Conservation (phyloP, 2,113 vertebrate species). For the Gavia stellata region DNA sequence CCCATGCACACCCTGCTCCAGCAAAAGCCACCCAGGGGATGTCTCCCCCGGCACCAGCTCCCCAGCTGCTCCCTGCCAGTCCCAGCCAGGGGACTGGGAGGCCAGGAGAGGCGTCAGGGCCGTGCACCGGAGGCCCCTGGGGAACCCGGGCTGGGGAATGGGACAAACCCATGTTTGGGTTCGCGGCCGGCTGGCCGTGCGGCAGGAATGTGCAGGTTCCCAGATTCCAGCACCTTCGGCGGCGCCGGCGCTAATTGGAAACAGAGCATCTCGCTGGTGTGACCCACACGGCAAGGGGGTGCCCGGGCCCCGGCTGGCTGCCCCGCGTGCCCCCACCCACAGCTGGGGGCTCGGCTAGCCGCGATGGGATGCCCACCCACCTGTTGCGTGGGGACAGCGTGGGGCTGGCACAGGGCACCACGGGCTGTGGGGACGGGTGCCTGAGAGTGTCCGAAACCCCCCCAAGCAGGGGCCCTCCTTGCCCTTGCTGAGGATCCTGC, state of each 20-base stretch:
- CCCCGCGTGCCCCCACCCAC: fast-evolving
- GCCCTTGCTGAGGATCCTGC: conserved; percentile 6
- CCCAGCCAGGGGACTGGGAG: not conserved
- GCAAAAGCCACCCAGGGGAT: not conserved
- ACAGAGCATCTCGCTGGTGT: conserved; percentile 32
- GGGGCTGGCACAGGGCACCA: not conserved
- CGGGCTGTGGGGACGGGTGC: fast-evolving
- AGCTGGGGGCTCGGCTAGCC: fast-evolving
- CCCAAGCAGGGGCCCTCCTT: conserved; percentile 16
- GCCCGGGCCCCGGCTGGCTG: not conserved
- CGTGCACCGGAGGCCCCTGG: not conserved
- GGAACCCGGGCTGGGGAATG: not conserved
- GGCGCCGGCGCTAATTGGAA: conserved; percentile 43
- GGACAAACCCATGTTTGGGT: conserved; percentile 54
- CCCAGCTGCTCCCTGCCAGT: not conserved
- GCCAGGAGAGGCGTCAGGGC: not conserved
- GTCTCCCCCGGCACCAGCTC: not conserved
- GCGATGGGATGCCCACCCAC: fast-evolving
- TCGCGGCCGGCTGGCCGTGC: not conserved
- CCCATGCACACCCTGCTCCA: not conserved
- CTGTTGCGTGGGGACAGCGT: fast-evolving
- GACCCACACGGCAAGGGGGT: not conserved
- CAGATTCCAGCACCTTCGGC: conserved; percentile 50
- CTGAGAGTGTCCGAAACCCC: not conserved
- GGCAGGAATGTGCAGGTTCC: conserved; percentile 51